phyloP scores from a whole-genome alignment of 2,888 invertebrate species.

The Eristalinus aeneus region DNA sequence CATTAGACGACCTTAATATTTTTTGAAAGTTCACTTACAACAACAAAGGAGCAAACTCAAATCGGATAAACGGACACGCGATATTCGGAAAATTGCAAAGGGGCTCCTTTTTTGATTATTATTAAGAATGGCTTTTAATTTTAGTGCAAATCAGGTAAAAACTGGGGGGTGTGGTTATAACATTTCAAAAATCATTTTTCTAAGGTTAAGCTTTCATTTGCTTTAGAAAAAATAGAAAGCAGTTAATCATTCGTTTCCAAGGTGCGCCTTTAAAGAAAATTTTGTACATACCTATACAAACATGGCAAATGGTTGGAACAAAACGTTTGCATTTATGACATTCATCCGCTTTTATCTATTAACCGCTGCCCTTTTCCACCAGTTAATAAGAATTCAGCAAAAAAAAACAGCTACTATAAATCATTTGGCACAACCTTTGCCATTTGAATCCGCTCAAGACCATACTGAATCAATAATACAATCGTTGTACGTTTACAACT shows the following conservation, averaged over 20 bases:
- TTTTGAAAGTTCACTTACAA: too few relatives aligned
- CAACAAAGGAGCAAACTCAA: too few relatives aligned
- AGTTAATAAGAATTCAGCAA: neutral
- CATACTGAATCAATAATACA: constrained; percentile 37
- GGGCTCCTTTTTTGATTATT: neutral
- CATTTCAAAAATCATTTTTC: too few relatives aligned
- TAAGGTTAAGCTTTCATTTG: too few relatives aligned
- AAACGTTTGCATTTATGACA: too few relatives aligned
- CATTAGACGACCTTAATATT: too few relatives aligned
- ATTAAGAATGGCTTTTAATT: constrained; percentile 77
- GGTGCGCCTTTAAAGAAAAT: neutral
- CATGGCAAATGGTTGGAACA: too few relatives aligned
- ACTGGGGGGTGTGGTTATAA: too few relatives aligned
- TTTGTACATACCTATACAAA: too few relatives aligned
- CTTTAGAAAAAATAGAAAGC: neutral
- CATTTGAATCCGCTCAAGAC: neutral
- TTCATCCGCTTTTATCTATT: too few relatives aligned
- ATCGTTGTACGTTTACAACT: constrained; percentile 14
- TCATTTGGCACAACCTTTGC: neutral
- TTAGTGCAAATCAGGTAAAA: constrained; percentile 80
- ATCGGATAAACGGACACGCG: neutral
- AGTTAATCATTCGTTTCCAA: neutral
- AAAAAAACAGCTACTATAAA: neutral
- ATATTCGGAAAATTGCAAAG: neutral
- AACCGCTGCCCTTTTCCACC: too few relatives aligned